Conservation (phyloP, 2,113 vertebrate genomes). For the Ctenodactylus gundi region DNA sequence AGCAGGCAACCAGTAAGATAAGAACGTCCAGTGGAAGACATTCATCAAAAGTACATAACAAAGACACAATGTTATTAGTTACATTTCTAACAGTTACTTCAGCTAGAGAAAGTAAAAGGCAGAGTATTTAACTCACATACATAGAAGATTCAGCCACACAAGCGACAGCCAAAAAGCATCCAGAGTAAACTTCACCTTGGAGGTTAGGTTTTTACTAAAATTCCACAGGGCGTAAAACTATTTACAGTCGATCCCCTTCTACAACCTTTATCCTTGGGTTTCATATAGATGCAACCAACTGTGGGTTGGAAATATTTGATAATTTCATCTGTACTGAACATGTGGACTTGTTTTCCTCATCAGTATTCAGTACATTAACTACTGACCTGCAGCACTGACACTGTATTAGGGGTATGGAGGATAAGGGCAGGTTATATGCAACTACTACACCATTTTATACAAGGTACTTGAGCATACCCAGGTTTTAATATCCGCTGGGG, state of each 20-base stretch:
- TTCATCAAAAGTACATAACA: neutral
- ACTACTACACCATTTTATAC: neutral
- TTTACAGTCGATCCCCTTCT: neutral
- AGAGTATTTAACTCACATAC: neutral
- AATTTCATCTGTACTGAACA: neutral
- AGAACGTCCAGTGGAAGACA: neutral
- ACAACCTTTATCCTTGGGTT: neutral
- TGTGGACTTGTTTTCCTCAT: too few species aligned
- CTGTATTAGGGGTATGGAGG: neutral
- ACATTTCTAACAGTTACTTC: slow-evolving; percentile 42
- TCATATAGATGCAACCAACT: neutral
- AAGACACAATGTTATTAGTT: neutral
- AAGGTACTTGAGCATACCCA: neutral
- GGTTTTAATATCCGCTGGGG: neutral
- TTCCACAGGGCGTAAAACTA: neutral
- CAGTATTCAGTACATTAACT: neutral
- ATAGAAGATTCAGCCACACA: neutral
- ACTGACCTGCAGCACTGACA: neutral
- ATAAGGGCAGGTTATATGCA: neutral
- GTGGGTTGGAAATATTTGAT: neutral
- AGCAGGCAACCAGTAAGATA: neutral
- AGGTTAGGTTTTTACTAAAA: neutral
- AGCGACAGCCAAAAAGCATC: neutral
- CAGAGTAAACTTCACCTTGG: neutral
- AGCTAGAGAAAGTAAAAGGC: neutral